Evolutionary conservation across 2,113 vertebrate genomes (phyloP).

Genomic region (Mungos mungo): DNA sequence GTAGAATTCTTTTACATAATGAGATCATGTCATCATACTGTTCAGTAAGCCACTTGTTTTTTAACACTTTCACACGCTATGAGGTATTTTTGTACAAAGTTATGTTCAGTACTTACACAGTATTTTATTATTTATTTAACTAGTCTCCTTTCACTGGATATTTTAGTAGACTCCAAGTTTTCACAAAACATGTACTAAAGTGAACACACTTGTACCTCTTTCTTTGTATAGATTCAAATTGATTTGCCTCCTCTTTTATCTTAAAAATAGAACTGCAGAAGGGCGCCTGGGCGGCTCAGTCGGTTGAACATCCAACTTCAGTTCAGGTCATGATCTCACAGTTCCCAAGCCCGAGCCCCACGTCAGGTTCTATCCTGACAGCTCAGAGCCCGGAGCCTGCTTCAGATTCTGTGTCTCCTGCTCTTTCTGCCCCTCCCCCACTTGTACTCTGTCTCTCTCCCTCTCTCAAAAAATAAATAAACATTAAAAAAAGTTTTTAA

Average conservation of each 20-base stretch:
- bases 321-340: no score
- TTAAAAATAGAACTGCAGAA: background rate
- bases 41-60: background rate
- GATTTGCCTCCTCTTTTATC: background rate
- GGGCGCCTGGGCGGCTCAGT: no score
- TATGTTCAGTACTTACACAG: background rate
- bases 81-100: background rate
- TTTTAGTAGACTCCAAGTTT: background rate
- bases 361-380: no score
- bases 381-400: no score
- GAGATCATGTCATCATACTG: background rate
- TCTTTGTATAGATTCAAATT: background rate
- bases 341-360: no score
- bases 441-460: no score
- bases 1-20: background rate
- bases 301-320: no score
- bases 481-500: no score
- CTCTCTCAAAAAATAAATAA: no score
- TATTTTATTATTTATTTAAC: background rate
- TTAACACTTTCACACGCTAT: background rate
- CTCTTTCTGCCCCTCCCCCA: no score
- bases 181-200: background rate
- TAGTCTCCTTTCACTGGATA: background rate
- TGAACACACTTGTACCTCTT: background rate
- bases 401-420: no score